Evolutionary conservation across 2,113 vertebrate species (phyloP), one percentile per base, ranked within the genome.

Genomic region (Carollia perspicillata): DNA sequence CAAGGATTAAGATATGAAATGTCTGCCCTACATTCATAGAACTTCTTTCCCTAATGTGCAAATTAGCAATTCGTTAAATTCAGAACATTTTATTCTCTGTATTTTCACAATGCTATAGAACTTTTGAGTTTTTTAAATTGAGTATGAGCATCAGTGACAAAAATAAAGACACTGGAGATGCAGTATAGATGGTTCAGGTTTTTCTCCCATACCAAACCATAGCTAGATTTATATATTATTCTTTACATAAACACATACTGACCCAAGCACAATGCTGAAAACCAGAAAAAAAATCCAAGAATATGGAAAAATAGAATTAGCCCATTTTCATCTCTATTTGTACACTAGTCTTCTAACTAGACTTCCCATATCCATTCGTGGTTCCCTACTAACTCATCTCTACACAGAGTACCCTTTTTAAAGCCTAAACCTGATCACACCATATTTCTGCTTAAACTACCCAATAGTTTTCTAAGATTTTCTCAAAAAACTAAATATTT

Each of bases 351-450:
- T 65, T 42, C 23, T 93, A 89, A 78, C n/a, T 85, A 51, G 14
- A 22, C 69, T 83, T 88, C 49, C 72, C 71, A 65, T 6, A 53
- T 17, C 8, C 8, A 60, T n/a, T 96, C 9, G 44, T 92, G 44
- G 35, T 79, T 89, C 69, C 37, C 58, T 87, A 75, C 17, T 66
- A 65, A 65, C 18, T 80, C 28, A 23, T 11, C 42, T 63, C 42
- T 68, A 80, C 6, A 18, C 6, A 30, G 68, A 81, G 0, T 33
- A 8, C 37, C 12, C 40, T 78, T 72, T 84, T 58, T 7, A 51
- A 94, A 93, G 83, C 22, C 88, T 60, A 80, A 96, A 42, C 63
- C 3, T 60, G 28, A 94, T 95, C 60, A 77, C 4, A 78, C 17
- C 13, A 78, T 51, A 16, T 1, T 84, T 93, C 35, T 90, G 11